Conservation (phyloP, 2,888 invertebrate genomes). For the Syrista parreyssii region DNA sequence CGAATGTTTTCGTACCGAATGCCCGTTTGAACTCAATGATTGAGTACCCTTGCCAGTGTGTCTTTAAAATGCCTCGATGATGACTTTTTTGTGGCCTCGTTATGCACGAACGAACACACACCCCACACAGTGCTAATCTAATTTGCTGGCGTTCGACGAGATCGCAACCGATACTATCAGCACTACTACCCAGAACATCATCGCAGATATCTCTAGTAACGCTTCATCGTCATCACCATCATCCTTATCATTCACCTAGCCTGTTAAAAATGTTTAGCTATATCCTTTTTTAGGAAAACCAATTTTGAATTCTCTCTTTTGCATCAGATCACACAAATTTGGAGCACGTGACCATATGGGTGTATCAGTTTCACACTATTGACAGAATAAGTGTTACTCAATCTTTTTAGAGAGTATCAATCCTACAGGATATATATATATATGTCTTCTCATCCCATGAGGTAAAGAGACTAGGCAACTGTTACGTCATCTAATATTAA, state of each 20-base stretch:
- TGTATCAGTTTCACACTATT: background rate
- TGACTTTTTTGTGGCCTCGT: background rate
- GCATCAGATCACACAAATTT: too few species aligned
- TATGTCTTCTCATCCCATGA: background rate
- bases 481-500: constrained; percentile 41
- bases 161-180: background rate
- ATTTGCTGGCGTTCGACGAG: constrained; percentile 6
- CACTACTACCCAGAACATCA: background rate
- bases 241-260: background rate
- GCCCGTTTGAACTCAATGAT: constrained; percentile 1
- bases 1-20: background rate
- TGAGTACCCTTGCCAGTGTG: background rate
- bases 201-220: background rate
- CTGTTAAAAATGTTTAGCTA: background rate
- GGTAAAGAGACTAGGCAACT: constrained; percentile 23
- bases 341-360: background rate
- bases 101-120: constrained; percentile 2
- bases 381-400: background rate
- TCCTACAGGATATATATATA: background rate
- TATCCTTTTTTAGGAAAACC: background rate
- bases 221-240: background rate
- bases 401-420: background rate
- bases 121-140: constrained; percentile 8
- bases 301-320: background rate
- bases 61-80: background rate